Conservation (phyloP, 1,140 invertebrate genomes). For the Leptinotarsa undecemlineata region DNA sequence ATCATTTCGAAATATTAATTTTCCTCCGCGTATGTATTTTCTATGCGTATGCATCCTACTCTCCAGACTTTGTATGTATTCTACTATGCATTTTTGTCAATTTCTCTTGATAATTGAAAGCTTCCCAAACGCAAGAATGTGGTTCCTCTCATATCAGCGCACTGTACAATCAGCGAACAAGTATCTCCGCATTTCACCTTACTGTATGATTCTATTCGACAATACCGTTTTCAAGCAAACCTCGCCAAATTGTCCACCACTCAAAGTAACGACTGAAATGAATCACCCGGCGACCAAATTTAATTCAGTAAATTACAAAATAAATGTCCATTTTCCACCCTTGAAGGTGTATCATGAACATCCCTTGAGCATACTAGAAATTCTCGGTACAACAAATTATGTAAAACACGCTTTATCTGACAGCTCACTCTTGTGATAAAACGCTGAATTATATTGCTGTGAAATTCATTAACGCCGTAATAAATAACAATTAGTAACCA, state of each 20-base stretch:
- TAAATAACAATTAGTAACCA: slow-evolving; percentile 24
- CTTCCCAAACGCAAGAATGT: too few species aligned
- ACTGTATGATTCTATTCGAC: background rate
- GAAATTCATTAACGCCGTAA: slow-evolving; percentile 20
- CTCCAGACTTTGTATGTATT: too few species aligned
- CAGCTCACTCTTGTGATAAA: slow-evolving; percentile 26
- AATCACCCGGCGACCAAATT: background rate
- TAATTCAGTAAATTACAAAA: slow-evolving; percentile 19
- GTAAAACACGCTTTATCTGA: slow-evolving; percentile 24
- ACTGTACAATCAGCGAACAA: background rate
- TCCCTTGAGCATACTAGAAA: slow-evolving; percentile 22
- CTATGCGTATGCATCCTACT: too few species aligned
- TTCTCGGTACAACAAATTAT: slow-evolving; percentile 24
- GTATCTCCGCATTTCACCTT: too few species aligned
- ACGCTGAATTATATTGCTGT: slow-evolving; percentile 17
- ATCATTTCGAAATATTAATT: too few species aligned
- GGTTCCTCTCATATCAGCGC: too few species aligned
- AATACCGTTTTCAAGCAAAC: background rate
- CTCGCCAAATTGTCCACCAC: background rate
- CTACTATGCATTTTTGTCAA: too few species aligned
- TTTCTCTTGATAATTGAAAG: too few species aligned
- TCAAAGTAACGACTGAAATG: background rate
- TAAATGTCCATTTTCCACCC: slow-evolving; percentile 22
- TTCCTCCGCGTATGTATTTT: too few species aligned
- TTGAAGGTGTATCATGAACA: slow-evolving; percentile 27